Percentiles rank a stretch among this genome's conserved stretches.
Evolutionary conservation across 2,888 invertebrate genomes (phyloP).

Genomic region (Geotrupes spiniger): DNA sequence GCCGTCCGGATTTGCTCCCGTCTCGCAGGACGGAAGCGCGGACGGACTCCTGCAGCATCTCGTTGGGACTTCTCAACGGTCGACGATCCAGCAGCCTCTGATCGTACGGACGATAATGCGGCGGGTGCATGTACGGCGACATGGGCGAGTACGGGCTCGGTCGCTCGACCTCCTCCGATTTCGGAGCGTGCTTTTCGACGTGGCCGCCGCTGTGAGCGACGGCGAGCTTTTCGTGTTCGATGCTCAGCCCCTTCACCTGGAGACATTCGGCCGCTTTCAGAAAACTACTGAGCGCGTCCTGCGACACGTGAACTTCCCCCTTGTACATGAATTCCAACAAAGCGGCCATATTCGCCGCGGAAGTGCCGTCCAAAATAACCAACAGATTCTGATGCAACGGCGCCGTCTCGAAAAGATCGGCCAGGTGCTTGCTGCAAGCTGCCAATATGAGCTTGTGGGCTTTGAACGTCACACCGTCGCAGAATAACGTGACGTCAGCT

Average conservation of each 20-base stretch:
- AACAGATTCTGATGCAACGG: slow-evolving; percentile 78
- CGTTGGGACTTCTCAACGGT: slow-evolving; percentile 55
- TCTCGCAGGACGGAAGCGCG: slow-evolving; percentile 68
- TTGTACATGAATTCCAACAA: slow-evolving; percentile 92
- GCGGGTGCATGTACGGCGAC: slow-evolving; percentile 52
- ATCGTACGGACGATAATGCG: slow-evolving; percentile 47
- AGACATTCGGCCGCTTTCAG: slow-evolving; percentile 88
- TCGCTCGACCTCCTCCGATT: slow-evolving; percentile 41
- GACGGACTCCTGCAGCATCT: slow-evolving; percentile 61
- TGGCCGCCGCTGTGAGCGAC: slow-evolving; percentile 55
- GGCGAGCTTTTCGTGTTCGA: slow-evolving; percentile 68
- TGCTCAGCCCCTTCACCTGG: slow-evolving; percentile 79
- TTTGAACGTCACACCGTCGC: slow-evolving; percentile 90
- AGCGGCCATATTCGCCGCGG: slow-evolving; percentile 87
- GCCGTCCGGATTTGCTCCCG: slow-evolving; percentile 55
- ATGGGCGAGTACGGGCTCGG: slow-evolving; percentile 50
- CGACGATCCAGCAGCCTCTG: slow-evolving; percentile 50
- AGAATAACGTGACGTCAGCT: slow-evolving; percentile 89
- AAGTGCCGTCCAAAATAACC: slow-evolving; percentile 86
- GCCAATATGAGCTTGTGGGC: slow-evolving; percentile 89
- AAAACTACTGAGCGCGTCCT: slow-evolving; percentile 87
- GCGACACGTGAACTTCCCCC: slow-evolving; percentile 90
- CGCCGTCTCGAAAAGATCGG: slow-evolving; percentile 85
- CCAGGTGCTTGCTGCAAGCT: slow-evolving; percentile 91
- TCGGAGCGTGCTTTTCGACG: slow-evolving; percentile 28